Conservation (phyloP, 2,113 vertebrate species). For the Phrynosoma platyrhinos region DNA sequence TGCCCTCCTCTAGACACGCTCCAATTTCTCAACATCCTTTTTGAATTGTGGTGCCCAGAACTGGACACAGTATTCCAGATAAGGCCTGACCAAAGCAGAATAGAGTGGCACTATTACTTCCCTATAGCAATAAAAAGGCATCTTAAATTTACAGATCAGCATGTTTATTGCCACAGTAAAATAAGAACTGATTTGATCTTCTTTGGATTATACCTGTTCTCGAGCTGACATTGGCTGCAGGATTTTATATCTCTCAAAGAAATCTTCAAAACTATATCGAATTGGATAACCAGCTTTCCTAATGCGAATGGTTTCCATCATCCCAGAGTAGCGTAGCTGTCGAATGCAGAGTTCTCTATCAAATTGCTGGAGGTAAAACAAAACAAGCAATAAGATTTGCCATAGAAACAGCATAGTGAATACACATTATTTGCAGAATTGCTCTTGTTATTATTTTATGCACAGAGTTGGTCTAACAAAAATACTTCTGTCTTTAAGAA, state of each 20-base stretch:
- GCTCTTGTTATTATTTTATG: not conserved
- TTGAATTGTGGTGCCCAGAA: too few relatives aligned
- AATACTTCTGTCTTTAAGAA: not conserved
- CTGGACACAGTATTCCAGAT: too few relatives aligned
- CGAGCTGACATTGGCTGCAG: constrained; percentile 75
- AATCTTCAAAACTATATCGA: constrained; percentile 90
- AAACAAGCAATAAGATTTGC: constrained; percentile 1
- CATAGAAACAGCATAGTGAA: not conserved
- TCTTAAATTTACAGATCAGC: not conserved
- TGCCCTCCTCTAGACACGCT: too few relatives aligned
- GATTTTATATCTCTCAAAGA: constrained; percentile 84
- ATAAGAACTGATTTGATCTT: not conserved
- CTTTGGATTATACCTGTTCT: constrained; percentile 56
- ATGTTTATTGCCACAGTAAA: constrained; percentile 2
- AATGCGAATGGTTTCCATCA: constrained; percentile 96
- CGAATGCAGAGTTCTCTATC: constrained; percentile 91
- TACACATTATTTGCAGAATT: not conserved
- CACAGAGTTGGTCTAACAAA: not conserved
- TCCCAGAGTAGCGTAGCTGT: constrained; percentile 94
- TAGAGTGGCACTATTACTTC: too few relatives aligned
- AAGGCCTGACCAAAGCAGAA: too few relatives aligned
- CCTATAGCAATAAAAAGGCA: not conserved
- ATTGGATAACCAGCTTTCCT: constrained; percentile 92
- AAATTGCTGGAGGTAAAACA: constrained; percentile 81
- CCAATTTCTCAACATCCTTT: too few relatives aligned